Percentiles rank a stretch among this genome's conserved stretches.
Conservation (phyloP, 2,888 invertebrate species). For the Drosophila aldrichi region DNA sequence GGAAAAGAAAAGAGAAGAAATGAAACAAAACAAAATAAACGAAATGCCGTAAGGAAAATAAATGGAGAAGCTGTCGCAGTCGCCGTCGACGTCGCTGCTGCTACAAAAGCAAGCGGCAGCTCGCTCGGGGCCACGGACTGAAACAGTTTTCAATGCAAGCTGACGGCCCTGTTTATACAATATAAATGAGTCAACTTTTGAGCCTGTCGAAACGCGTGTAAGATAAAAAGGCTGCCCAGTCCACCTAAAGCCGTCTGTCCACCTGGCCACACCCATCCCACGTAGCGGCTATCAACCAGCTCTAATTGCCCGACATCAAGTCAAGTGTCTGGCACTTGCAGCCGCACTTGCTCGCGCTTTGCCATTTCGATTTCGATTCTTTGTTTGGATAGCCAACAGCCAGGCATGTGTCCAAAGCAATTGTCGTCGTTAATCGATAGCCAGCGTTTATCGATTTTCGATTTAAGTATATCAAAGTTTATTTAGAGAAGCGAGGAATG, state of each 20-base stretch:
- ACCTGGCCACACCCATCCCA: neutral
- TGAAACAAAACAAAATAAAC: slow-evolving; percentile 7
- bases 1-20: neutral
- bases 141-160: slow-evolving; percentile 54
- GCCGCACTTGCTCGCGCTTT: neutral
- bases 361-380: neutral
- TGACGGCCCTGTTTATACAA: slow-evolving; percentile 71
- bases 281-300: neutral
- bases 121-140: slow-evolving; percentile 6
- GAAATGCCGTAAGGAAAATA: slow-evolving; percentile 25
- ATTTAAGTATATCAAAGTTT: slow-evolving; percentile 2
- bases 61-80: slow-evolving; percentile 11
- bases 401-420: slow-evolving; percentile 35
- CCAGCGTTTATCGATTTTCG: neutral
- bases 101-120: neutral
- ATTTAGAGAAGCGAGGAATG: neutral
- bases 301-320: slow-evolving; percentile 9
- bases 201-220: slow-evolving; percentile 43
- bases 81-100: neutral
- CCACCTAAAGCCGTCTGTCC: neutral
- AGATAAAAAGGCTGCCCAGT: slow-evolving; percentile 36
- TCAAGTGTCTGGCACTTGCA: slow-evolving; percentile 3
- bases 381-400: slow-evolving; percentile 39
- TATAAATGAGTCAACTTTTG: slow-evolving; percentile 72
- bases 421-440: slow-evolving; percentile 13